phyloP scores from a whole-genome alignment of 2,797 vertebrate species.

The Helicolenus hilgendorfi region DNA sequence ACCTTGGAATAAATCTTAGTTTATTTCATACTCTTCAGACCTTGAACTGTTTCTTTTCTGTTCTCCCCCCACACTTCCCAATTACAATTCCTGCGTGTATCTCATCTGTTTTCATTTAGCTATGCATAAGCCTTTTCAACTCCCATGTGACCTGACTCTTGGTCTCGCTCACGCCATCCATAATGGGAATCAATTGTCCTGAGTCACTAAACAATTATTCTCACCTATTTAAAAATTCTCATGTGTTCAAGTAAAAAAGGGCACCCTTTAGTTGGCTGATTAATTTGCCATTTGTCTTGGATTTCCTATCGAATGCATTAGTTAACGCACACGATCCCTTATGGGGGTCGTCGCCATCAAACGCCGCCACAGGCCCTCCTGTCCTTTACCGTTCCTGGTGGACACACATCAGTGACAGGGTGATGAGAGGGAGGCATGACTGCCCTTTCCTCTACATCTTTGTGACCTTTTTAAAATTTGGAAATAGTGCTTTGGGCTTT shows the following conservation, averaged over 20 bases:
- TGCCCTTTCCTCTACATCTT: conserved; percentile 45
- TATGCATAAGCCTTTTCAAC: conserved; percentile 86
- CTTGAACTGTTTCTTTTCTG: conserved; percentile 16
- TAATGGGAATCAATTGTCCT: conserved; percentile 93
- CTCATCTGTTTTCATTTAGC: conserved; percentile 86
- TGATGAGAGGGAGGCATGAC: conserved; percentile 60
- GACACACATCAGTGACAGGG: conserved; percentile 61
- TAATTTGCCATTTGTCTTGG: conserved; percentile 89
- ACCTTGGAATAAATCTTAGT: conserved; percentile 25
- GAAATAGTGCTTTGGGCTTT: conserved; percentile 60
- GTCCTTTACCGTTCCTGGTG: conserved; percentile 47
- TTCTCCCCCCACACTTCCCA: background rate
- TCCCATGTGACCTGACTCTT: conserved; percentile 88
- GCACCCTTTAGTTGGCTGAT: conserved; percentile 86
- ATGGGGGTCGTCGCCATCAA: conserved; percentile 73
- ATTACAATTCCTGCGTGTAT: conserved; percentile 42
- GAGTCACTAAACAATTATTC: conserved; percentile 93
- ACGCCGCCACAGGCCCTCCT: conserved; percentile 44
- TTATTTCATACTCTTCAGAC: conserved; percentile 14
- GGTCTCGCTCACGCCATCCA: conserved; percentile 86
- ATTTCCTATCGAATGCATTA: conserved; percentile 88
- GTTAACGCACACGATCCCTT: conserved; percentile 79
- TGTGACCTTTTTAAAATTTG: conserved; percentile 73
- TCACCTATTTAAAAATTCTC: conserved; percentile 90
- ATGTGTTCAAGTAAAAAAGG: conserved; percentile 84